Evolutionary conservation across 1,140 invertebrate genomes (phyloP).

Genomic region (Drosophila gunungcola): DNA sequence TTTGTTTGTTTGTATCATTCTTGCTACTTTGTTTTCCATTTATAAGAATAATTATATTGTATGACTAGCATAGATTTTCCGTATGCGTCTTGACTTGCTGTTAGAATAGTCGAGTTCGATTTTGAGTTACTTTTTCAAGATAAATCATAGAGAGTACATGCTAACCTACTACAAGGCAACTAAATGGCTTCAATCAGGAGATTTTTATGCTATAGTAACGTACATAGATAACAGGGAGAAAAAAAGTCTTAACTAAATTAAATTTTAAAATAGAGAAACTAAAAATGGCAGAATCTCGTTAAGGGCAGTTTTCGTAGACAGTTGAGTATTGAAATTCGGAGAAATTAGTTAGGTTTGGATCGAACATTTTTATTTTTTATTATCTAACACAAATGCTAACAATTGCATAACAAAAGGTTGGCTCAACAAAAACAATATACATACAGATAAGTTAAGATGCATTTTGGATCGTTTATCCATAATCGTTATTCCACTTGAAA

Average conservation of each 20-base stretch:
- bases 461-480: slow-evolving; percentile 26
- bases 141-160: slow-evolving; percentile 62
- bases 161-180: slow-evolving; percentile 84
- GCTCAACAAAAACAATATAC: slow-evolving; percentile 65
- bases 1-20: slow-evolving; percentile 32
- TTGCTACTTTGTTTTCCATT: slow-evolving; percentile 60
- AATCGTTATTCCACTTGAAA: slow-evolving; percentile 67
- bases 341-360: background rate
- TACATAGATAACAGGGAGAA: slow-evolving; percentile 42
- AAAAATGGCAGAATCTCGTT: slow-evolving; percentile 66
- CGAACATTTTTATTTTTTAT: background rate
- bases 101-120: slow-evolving; percentile 35
- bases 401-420: slow-evolving; percentile 53
- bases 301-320: slow-evolving; percentile 59
- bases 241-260: slow-evolving; percentile 52
- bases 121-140: slow-evolving; percentile 37
- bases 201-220: slow-evolving; percentile 44
- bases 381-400: slow-evolving; percentile 29
- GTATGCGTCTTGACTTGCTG: slow-evolving; percentile 29
- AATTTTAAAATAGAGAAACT: slow-evolving; percentile 34
- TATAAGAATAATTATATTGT: slow-evolving; percentile 78
- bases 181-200: slow-evolving; percentile 80
- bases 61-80: slow-evolving; percentile 52
- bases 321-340: background rate
- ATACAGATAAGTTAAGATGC: slow-evolving; percentile 28